Evolutionary conservation across 1,140 invertebrate species (phyloP), one percentile per base, ranked within the genome.

Genomic region (Caenorhabditis inopinata): DNA sequence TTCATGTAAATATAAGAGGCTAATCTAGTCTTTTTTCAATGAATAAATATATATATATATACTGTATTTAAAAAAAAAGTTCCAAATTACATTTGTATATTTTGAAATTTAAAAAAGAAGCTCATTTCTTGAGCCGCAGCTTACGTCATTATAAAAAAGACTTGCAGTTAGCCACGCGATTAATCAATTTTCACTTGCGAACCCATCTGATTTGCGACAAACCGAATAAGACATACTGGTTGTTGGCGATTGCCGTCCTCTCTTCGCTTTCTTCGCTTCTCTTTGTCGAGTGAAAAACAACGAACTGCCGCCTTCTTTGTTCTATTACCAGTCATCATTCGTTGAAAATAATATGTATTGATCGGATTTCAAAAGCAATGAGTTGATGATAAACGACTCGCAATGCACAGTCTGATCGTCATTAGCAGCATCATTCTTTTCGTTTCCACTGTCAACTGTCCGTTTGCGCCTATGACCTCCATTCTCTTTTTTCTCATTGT

Each of bases 161-260:
- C 25, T 32, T 14, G 25, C 51, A 12, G 18, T 0, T 9, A 58
- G 29, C 18, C 1, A 3, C 14, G 29, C 1, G 51, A 58, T 58
- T 29, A 25, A 32, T 58, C 51, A 58, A 12, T 58, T 58, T 68
- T 2, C 58, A 68, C 35, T 29, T 35, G 32, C 58, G 38, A 38
- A 68, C 58, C 58, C 58, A 42, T 68, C 38, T 58, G 51, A 58
- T 58, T 29, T 58, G 11, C 58, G 16, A 68, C 38, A 32, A 38
- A 42, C 58, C 35, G 35, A 68, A 68, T 68, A 68, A 68, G 58
- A 68, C 38, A 38, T 68, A 68, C 58, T 68, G 58, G n/a, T n/a
- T n/a, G 58, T 68, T 68, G n/a, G 32, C 38, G 58, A 68, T 32
- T 68, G 58, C 38, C 58, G 29, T 68, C 32, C n/a, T 35, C n/a